Conservation (phyloP, 1,140 invertebrate species). For the Tribolium castaneum region DNA sequence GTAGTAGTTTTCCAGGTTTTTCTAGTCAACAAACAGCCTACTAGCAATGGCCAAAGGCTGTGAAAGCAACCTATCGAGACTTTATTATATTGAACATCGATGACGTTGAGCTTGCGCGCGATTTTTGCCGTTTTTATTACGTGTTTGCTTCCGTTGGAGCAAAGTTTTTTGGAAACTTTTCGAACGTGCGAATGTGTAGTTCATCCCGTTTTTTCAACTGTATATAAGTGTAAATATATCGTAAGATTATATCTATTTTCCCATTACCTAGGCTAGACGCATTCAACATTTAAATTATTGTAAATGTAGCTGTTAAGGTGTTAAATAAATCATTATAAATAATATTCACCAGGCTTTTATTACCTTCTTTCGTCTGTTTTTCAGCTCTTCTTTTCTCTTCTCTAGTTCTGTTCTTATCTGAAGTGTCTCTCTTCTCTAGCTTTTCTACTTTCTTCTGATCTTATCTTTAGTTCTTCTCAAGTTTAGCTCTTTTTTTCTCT, state of each 20-base stretch:
- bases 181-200: not conserved
- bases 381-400: too few species aligned
- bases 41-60: conserved; percentile 44
- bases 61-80: conserved; percentile 48
- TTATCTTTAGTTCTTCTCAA: too few species aligned
- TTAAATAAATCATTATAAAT: conserved; percentile 37
- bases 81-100: not conserved
- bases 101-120: conserved; percentile 1
- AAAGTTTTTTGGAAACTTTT: conserved; percentile 10
- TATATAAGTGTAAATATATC: conserved; percentile 47
- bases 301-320: conserved; percentile 50
- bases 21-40: conserved; percentile 54
- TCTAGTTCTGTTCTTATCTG: too few species aligned
- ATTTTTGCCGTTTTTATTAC: not conserved
- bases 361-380: too few species aligned
- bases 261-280: conserved; percentile 39
- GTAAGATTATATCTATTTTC: conserved; percentile 51
- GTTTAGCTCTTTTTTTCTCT: too few species aligned
- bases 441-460: too few species aligned
- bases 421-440: too few species aligned
- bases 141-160: not conserved
- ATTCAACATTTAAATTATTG: conserved; percentile 47
- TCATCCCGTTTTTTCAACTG: not conserved
- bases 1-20: conserved; percentile 50
- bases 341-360: too few species aligned